phyloP scores from a whole-genome alignment of 2,113 vertebrate species.

The Gila orcuttii region DNA sequence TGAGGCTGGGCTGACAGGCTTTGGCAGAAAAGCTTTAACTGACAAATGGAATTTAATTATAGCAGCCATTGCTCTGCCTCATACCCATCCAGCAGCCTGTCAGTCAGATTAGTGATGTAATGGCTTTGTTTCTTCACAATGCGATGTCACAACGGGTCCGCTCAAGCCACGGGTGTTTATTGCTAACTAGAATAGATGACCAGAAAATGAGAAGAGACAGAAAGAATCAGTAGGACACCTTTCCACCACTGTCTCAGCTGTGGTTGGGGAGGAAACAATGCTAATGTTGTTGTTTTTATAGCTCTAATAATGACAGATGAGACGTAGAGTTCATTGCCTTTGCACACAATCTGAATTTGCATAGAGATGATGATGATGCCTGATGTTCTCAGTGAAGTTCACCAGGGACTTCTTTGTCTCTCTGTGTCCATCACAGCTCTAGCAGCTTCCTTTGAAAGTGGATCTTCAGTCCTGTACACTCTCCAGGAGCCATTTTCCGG shows the following conservation, averaged over 20 bases:
- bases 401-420: neutral
- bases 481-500: conserved; percentile 85
- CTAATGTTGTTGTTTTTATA: conserved; percentile 40
- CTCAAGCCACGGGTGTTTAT: conserved; percentile 37
- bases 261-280: conserved; percentile 41
- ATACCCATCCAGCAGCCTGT: conserved; percentile 44
- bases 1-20: conserved; percentile 38
- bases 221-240: conserved; percentile 34
- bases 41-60: conserved; percentile 56
- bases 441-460: conserved; percentile 82
- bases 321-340: conserved; percentile 39
- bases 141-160: conserved; percentile 11
- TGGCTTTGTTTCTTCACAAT: conserved; percentile 48
- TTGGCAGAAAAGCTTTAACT: conserved; percentile 51
- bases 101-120: conserved; percentile 59
- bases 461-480: conserved; percentile 80
- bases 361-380: conserved; percentile 29
- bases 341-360: conserved; percentile 20
- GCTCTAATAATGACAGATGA: conserved; percentile 44
- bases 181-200: conserved; percentile 30
- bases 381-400: conserved; percentile 23
- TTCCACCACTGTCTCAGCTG: conserved; percentile 20
- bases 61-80: conserved; percentile 33
- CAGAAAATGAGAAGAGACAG: conserved; percentile 34
- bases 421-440: conserved; percentile 46